These are phyloP conservation scores for Eutolmus rufibarbis DNA, from an alignment of 2,888 invertebrate species.

Conservation along the genomic window DNA sequence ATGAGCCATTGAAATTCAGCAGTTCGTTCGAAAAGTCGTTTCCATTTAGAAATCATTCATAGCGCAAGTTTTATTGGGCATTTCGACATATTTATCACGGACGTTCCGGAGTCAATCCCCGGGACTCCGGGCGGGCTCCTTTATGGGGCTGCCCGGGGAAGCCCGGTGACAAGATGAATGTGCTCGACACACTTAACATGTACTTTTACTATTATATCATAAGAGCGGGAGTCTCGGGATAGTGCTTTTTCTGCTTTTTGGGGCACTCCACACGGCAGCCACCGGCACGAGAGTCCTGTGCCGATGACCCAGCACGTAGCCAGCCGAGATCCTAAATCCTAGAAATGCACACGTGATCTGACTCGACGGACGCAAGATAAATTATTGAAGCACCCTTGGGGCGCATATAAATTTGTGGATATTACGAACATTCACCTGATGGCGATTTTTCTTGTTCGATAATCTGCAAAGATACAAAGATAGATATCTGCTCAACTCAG, in stretches of 20 bases:
- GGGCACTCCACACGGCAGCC: neutral
- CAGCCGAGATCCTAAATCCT: conserved; percentile 8
- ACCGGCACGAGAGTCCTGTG: neutral
- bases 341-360: conserved; percentile 34
- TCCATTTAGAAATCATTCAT: neutral
- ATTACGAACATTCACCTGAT: conserved; percentile 37
- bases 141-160: neutral
- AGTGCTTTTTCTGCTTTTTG: neutral
- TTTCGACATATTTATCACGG: conserved; percentile 13
- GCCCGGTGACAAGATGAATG: conserved; percentile 10
- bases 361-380: conserved; percentile 22
- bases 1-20: neutral
- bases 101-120: neutral
- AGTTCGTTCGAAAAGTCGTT: neutral
- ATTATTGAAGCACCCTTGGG: conserved; percentile 33
- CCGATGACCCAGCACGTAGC: conserved; percentile 29
- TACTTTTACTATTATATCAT: conserved; percentile 20
- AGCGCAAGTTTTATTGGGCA: neutral
- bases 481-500: neutral
- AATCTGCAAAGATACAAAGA: conserved; percentile 37
- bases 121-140: neutral
- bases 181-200: conserved; percentile 27
- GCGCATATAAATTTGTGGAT: conserved; percentile 39
- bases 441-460: conserved; percentile 38
- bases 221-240: neutral